Evolutionary conservation across 2,888 invertebrate species (phyloP), one percentile per base, ranked within the genome.

Genomic region (Pseudococcus jackbeardsleyi): DNA sequence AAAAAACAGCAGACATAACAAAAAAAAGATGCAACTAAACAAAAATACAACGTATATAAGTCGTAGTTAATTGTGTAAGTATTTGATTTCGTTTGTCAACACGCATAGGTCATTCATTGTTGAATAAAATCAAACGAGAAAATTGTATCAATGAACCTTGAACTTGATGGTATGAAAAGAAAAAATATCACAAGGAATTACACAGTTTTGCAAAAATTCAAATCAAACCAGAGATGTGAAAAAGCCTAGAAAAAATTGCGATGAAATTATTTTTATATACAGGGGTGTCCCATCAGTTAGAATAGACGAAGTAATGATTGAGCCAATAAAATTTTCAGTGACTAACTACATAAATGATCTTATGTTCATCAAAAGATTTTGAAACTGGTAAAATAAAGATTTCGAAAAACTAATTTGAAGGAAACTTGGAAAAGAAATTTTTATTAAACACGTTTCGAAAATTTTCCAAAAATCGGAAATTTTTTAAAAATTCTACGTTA

Each of bases 71-170:
- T 19, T 64, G 22, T 64, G 64, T n/a, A n/a, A n/a, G n/a, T 1
- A 64, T 64, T 64, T 64, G 22, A 22, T 22, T 22, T 64, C 22
- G 22, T 12, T 22, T 22, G 22, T 64, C 64, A 64, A 19, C 64
- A 19, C 64, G 64, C 22, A 64, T 19, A 64, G 64, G 64, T 64
- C 64, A 64, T 64, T 64, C 64, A 64, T 64, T 64, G 64, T 64
- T 64, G 11, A 64, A 22, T 11, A 64, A 11, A 22, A 64, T 22
- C 19, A 64, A 42, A 64, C 64, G 84, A 84, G 84, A 48, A 39
- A 22, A 84, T 17, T 84, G 46, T 46, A 84, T 4, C 22, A 22
- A 22, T 11, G 64, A 22, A 64, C 64, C 64, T 64, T 64, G 64
- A 64, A 64, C 64, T 64, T 22, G 8, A n/a, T 84, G 84, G 48